Conservation (phyloP, 2,113 vertebrate species). For the Sinocyclocheilus maitianheensis region DNA sequence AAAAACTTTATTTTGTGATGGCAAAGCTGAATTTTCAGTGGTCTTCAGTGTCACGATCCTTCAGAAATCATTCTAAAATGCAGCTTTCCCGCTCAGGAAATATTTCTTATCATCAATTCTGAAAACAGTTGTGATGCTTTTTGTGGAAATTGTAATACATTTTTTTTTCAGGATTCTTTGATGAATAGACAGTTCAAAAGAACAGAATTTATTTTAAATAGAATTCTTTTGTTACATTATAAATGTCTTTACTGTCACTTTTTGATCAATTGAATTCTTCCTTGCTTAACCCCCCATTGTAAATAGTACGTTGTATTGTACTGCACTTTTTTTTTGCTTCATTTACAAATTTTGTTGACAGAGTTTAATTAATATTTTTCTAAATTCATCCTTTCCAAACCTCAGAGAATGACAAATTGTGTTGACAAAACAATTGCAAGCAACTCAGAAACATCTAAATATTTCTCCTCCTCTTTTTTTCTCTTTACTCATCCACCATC, state of each 20-base stretch:
- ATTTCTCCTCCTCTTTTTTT: not conserved
- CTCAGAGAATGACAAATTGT: not conserved
- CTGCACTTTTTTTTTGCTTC: not conserved
- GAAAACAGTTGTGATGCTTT: not conserved
- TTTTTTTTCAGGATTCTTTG: not conserved
- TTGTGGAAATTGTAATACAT: not conserved
- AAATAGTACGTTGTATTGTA: not conserved
- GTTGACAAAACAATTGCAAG: not conserved
- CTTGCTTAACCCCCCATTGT: not conserved
- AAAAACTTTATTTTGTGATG: not conserved
- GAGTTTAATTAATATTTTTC: not conserved
- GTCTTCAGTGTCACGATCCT: not conserved
- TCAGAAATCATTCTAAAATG: not conserved
- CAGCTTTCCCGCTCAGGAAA: not conserved
- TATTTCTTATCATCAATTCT: not conserved
- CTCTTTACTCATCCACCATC: not conserved
- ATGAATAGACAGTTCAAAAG: not conserved
- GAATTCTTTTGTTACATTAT: not conserved
- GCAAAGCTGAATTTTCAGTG: not conserved
- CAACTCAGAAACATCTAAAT: not conserved
- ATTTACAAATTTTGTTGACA: not conserved
- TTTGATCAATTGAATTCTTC: not conserved
- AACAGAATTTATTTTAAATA: not conserved
- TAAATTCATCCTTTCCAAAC: not conserved
- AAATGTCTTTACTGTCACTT: not conserved